phyloP scores from a whole-genome alignment of 2,797 vertebrate genomes.

The Picus viridis region DNA sequence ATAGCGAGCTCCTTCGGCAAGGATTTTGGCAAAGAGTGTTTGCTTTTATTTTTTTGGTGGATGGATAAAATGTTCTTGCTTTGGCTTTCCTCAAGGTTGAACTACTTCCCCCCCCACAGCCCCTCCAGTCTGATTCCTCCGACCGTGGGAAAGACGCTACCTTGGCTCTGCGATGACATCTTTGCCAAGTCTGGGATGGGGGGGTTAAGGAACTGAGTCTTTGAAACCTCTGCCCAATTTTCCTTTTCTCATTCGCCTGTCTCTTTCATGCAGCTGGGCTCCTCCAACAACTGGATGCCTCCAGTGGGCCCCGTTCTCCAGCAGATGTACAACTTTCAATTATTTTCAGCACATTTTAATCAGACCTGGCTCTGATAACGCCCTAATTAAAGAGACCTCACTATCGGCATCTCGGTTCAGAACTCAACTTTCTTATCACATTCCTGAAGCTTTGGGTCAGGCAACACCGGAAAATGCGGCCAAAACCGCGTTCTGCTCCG shows the following conservation, averaged over 20 bases:
- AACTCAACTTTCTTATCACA: conserved; percentile 67
- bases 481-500: conserved; percentile 64
- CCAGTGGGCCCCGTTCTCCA: conserved; percentile 17
- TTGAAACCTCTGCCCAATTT: conserved; percentile 63
- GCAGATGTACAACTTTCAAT: conserved; percentile 71
- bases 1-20: not conserved
- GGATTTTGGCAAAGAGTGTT: not conserved
- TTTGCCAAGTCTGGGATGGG: conserved; percentile 52
- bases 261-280: conserved; percentile 46
- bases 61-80: conserved; percentile 32
- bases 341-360: conserved; percentile 74
- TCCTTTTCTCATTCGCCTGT: not conserved
- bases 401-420: conserved; percentile 54
- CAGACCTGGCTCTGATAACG: not conserved
- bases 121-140: not conserved
- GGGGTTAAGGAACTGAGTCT: conserved; percentile 37
- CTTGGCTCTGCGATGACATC: conserved; percentile 67
- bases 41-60: rapidly evolving
- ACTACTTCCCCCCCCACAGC: not conserved
- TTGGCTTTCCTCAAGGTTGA: conserved; percentile 75
- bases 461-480: conserved; percentile 52
- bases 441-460: conserved; percentile 76
- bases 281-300: conserved; percentile 55
- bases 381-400: conserved; percentile 60
- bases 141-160: conserved; percentile 83